These are phyloP conservation scores for Psilopogon haemacephalus DNA, from an alignment of 2,113 vertebrate genomes.

Conservation along the genomic window DNA sequence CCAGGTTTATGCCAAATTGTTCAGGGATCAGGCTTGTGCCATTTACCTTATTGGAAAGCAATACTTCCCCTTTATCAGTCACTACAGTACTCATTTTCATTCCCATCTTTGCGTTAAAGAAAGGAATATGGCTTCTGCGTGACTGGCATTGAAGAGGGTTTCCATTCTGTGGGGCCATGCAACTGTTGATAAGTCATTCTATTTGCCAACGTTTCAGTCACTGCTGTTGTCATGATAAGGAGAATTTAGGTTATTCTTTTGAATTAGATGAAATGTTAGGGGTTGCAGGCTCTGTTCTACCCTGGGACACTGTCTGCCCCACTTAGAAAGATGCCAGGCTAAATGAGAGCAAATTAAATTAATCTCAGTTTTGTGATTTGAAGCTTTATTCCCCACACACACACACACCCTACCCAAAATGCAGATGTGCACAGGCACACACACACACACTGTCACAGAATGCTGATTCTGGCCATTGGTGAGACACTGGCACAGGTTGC, in stretches of 20 bases:
- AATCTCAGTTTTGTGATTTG: background rate
- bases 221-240: background rate
- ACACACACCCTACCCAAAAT: background rate
- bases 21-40: conserved; percentile 29
- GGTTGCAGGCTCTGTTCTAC: background rate
- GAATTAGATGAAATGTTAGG: background rate
- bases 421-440: background rate
- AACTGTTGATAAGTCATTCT: conserved; percentile 44
- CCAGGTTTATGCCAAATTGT: conserved; percentile 28
- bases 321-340: background rate
- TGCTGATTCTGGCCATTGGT: background rate
- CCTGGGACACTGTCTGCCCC: background rate
- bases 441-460: background rate
- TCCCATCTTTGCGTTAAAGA: conserved; percentile 38
- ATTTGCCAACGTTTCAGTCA: conserved; percentile 3
- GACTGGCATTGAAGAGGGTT: background rate
- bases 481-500: no score
- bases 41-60: conserved; percentile 62
- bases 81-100: conserved; percentile 57
- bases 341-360: background rate
- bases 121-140: conserved; percentile 12
- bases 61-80: conserved; percentile 51
- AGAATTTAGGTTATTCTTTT: conserved; percentile 19
- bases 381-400: background rate
- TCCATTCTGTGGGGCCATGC: background rate